Percentiles rank a stretch among this genome's conserved stretches.
Evolutionary conservation across 2,797 vertebrate genomes (phyloP).

Genomic region (Takifugu rubripes): DNA sequence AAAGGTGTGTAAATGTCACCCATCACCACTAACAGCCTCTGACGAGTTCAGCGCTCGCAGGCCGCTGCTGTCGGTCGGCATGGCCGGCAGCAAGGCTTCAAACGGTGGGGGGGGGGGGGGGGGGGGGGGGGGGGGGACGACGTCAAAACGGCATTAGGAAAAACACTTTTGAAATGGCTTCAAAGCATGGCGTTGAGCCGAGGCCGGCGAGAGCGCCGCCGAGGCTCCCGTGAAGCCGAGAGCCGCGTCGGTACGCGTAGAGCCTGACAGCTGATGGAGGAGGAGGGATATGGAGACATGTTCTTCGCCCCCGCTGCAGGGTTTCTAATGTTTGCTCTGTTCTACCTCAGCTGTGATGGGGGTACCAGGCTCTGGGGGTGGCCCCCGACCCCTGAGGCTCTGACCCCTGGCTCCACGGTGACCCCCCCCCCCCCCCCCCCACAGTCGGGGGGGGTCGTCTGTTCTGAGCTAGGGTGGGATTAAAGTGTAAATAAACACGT

Average conservation of each 20-base stretch:
- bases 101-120: conserved; percentile 33
- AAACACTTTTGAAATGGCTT: conserved; percentile 57
- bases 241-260: too few relatives aligned
- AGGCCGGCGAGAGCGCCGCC: conserved; percentile 37
- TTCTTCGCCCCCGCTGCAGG: too few relatives aligned
- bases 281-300: too few relatives aligned
- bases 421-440: conserved; percentile 9
- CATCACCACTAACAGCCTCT: conserved; percentile 64
- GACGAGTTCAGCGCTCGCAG: conserved; percentile 50
- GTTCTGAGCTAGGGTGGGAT: conserved; percentile 16
- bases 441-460: conserved; percentile 1
- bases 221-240: too few relatives aligned
- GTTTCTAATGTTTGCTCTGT: conserved; percentile 22
- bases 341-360: not conserved
- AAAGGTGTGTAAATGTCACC: conserved; percentile 70
- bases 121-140: conserved; percentile 5
- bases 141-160: not conserved
- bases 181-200: conserved; percentile 59
- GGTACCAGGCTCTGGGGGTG: not conserved
- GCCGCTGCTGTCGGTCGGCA: conserved; percentile 48
- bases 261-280: too few relatives aligned
- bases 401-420: conserved; percentile 44
- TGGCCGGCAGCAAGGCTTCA: conserved; percentile 56
- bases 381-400: not conserved
- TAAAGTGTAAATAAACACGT: not conserved